Base-by-base conservation (phyloP, 2,797 vertebrate species). In the Sebastes itinus region DNA sequence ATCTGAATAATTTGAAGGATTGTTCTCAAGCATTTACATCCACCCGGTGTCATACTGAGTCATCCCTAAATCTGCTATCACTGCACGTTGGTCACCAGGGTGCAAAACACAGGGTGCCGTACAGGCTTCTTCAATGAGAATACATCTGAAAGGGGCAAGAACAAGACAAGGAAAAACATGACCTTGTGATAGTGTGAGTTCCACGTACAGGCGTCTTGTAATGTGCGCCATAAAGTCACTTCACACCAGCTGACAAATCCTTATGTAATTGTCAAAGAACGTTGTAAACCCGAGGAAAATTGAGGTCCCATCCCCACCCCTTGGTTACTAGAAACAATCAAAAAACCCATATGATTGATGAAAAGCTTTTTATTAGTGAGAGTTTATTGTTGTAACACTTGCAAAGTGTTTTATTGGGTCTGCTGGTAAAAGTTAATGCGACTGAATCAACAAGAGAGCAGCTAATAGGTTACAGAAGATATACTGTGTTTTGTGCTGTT, bases 331-430 rank as follows among this genome's bases (percentile, higher is more conserved):
- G 49, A 71, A 80, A 79, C 54, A 80, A 46, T 69, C 30, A 61
- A 4, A 73, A 4, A 70, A 59, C 11, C 67, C 61, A 35, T 66
- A 32, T 22, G 33, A 84, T 61, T 58, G 25, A 75, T 20, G 54
- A 77, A 82, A 85, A 59, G 20, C 2, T 22, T 67, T 85, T 84
- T 75, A 81, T 46, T 64, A 32, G 69, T 42, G 35, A 49, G 28
- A 18, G 25, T 83, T 81, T 87, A 80, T 72, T 72, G 74, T 68
- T 81, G 13, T 62, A 64, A 79, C 33, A 73, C 64, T 75, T 60
- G 59, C 75, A 83, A 66, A 63, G 9, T 2, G 12, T 68, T 89
- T 90, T 82, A 86, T 52, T 74, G 42, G 38, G 14, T 6, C 33
- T 81, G 72, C 27, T 87, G 38, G 69, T 80, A 56, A 87, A 75